Percentiles rank a stretch among this genome's conserved stretches.
Conservation (phyloP, 2,113 vertebrate genomes). For the Apus apus region DNA sequence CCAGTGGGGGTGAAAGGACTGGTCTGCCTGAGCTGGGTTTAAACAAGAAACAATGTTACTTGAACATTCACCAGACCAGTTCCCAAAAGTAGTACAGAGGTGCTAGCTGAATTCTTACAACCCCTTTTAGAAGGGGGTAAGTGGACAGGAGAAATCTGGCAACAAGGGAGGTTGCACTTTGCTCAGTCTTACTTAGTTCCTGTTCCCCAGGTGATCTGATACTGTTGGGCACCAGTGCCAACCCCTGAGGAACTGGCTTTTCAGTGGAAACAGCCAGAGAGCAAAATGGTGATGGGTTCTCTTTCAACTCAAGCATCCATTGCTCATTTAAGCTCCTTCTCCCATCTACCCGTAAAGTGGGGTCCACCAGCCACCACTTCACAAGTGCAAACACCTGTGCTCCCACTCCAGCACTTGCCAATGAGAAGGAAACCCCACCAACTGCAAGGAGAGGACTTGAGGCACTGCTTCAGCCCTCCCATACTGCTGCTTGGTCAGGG, state of each 20-base stretch:
- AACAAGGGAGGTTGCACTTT: not conserved
- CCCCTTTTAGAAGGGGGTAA: not conserved
- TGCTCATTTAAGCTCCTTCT: not conserved
- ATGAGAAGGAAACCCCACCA: not conserved
- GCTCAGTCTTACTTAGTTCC: not conserved
- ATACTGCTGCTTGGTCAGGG: not conserved
- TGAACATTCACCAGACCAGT: not conserved
- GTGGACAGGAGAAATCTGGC: not conserved
- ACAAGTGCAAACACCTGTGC: not conserved
- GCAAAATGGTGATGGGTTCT: not conserved
- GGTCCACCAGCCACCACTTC: not conserved
- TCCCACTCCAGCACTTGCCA: not conserved
- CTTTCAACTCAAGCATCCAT: not conserved
- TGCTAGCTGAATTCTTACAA: not conserved
- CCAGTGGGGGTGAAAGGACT: not conserved
- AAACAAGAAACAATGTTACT: not conserved
- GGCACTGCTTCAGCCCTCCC: not conserved
- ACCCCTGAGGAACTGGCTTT: not conserved
- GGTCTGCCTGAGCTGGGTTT: not conserved
- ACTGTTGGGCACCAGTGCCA: not conserved
- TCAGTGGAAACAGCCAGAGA: not conserved
- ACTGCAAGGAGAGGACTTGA: not conserved
- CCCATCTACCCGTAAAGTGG: not conserved
- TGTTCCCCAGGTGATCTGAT: not conserved
- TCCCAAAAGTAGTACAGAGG: not conserved